Conservation (phyloP, 2,113 vertebrate genomes). For the Hypocryptadius cinnamomeus region DNA sequence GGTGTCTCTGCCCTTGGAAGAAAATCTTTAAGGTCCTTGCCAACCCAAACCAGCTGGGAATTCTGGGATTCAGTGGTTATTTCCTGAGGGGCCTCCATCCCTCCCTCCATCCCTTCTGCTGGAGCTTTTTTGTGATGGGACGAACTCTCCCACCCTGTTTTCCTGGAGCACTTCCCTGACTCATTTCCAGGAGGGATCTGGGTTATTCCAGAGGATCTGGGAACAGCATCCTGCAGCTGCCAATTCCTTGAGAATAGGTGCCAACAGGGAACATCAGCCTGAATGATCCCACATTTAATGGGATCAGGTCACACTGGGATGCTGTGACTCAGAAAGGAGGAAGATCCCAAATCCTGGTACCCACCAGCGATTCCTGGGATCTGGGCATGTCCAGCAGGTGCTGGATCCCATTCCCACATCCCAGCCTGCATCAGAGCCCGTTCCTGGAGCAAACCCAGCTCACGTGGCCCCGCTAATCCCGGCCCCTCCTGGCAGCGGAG, state of each 20-base stretch:
- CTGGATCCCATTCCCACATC: not conserved
- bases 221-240: not conserved
- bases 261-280: rapidly evolving
- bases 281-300: rapidly evolving
- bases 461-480: not conserved
- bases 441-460: not conserved
- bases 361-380: not conserved
- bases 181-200: not conserved
- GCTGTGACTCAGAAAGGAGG: not conserved
- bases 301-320: rapidly evolving
- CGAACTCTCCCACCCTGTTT: not conserved
- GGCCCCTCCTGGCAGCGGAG: rapidly evolving
- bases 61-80: not conserved
- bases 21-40: not conserved
- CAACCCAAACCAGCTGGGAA: not conserved
- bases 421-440: not conserved
- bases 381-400: not conserved
- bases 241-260: not conserved
- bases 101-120: rapidly evolving
- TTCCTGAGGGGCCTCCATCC: not conserved
- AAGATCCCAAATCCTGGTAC: not conserved
- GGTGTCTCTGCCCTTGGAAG: not conserved
- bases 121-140: rapidly evolving
- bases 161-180: not conserved
- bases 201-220: rapidly evolving